Conservation (phyloP, 2,888 invertebrate genomes). For the Sminthurides aquaticus region DNA sequence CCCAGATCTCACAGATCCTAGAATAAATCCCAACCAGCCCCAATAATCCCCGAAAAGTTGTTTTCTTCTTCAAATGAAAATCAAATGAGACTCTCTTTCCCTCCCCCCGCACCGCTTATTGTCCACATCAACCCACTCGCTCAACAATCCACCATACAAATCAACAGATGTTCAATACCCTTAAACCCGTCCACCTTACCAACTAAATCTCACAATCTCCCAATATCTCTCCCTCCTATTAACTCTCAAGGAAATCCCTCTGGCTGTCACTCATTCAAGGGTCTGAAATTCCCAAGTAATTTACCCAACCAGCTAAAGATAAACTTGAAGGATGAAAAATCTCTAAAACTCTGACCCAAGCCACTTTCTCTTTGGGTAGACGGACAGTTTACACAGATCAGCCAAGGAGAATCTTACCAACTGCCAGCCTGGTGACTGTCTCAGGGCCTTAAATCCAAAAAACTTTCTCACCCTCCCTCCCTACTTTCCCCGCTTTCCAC, state of each 20-base stretch:
- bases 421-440: too few species aligned
- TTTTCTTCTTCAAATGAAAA: constrained; percentile 11
- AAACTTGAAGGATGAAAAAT: too few species aligned
- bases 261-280: background rate
- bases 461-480: background rate
- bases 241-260: background rate
- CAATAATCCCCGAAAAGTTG: background rate
- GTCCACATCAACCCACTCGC: background rate
- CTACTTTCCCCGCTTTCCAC: background rate
- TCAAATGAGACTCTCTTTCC: constrained; percentile 3
- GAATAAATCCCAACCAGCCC: background rate
- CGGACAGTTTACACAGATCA: too few species aligned
- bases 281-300: background rate
- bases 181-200: constrained; percentile 18
- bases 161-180: constrained; percentile 20
- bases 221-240: background rate
- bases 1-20: too few species aligned
- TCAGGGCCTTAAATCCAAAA: too few species aligned
- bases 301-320: background rate
- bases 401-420: too few species aligned
- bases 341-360: too few species aligned
- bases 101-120: background rate
- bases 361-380: too few species aligned
- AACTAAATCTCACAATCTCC: too few species aligned
- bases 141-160: constrained; percentile 1